Evolutionary conservation across 2,888 invertebrate genomes (phyloP).

Genomic region (Perizoma flavofasciatum): DNA sequence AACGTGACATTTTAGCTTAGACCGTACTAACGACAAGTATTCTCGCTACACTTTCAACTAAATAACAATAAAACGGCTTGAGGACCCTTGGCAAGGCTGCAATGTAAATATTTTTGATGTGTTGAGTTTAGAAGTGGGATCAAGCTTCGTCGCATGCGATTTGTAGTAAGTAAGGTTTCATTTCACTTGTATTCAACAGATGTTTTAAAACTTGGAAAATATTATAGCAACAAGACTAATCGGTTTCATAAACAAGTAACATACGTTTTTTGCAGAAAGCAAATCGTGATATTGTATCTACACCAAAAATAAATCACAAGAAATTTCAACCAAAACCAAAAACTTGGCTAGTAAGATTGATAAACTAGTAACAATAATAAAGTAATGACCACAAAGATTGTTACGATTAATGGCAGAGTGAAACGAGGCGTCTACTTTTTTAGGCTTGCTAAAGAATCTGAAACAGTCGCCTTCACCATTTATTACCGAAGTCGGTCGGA

Average conservation of each 20-base stretch:
- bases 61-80: constrained; percentile 22
- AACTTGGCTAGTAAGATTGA: background rate
- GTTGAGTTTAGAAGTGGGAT: constrained; percentile 4
- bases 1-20: constrained; percentile 21
- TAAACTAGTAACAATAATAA: constrained; percentile 1
- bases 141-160: no score
- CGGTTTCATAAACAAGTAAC: background rate
- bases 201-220: background rate
- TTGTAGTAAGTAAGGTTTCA: no score
- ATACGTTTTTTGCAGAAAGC: constrained; percentile 1
- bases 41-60: constrained; percentile 21
- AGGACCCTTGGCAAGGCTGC: constrained; percentile 11
- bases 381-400: constrained; percentile 4
- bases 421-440: constrained; percentile 4
- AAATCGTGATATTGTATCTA: background rate
- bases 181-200: no score
- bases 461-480: constrained; percentile 4
- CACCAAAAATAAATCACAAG: no score
- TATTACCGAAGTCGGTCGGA: constrained; percentile 6
- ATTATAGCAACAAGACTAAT: background rate
- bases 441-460: constrained; percentile 7
- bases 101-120: constrained; percentile 18
- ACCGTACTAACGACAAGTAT: constrained; percentile 20
- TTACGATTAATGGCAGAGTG: constrained; percentile 4
- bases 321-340: background rate